Conservation (phyloP, 2,797 vertebrate genomes). For the Benthosema pterotum region DNA sequence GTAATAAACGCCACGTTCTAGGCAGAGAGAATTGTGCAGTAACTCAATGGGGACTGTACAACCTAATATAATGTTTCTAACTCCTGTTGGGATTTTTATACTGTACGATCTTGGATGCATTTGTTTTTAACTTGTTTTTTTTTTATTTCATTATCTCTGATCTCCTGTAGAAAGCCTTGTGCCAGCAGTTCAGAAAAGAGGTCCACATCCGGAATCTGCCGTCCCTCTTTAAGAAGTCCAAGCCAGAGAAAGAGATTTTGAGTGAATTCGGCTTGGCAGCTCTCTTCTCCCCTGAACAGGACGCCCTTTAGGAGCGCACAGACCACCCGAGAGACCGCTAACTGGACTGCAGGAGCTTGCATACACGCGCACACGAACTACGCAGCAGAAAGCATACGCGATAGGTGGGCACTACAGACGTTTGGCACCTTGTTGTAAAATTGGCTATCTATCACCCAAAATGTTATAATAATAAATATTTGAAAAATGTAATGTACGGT, state of each 20-base stretch:
- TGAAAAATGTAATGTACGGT: too few relatives aligned
- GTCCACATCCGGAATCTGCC: slow-evolving; percentile 98
- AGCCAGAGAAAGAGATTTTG: slow-evolving; percentile 83
- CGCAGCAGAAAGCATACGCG: too few relatives aligned
- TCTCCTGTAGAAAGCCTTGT: slow-evolving; percentile 90
- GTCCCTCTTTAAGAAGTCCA: slow-evolving; percentile 92
- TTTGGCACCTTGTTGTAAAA: too few relatives aligned
- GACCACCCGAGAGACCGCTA: slow-evolving; percentile 29
- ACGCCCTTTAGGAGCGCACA: slow-evolving; percentile 43
- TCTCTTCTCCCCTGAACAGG: slow-evolving; percentile 56
- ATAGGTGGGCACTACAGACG: too few relatives aligned
- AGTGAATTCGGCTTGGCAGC: slow-evolving; percentile 57
- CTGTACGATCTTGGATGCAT: slow-evolving; percentile 19
- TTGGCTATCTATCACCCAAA: too few relatives aligned
- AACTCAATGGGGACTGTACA: slow-evolving; percentile 34
- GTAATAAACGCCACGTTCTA: slow-evolving; percentile 41
- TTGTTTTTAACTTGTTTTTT: slow-evolving; percentile 44
- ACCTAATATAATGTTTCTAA: slow-evolving; percentile 56
- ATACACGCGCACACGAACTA: background rate
- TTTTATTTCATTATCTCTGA: background rate
- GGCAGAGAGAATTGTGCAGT: slow-evolving; percentile 27
- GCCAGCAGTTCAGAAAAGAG: slow-evolving; percentile 97
- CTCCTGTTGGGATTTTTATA: slow-evolving; percentile 1
- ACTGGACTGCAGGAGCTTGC: slow-evolving; percentile 39
- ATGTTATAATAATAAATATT: too few relatives aligned